Percentiles rank a stretch among this genome's conserved stretches.
Conservation (phyloP, 2,797 vertebrate genomes). For the Iguana delicatissima region DNA sequence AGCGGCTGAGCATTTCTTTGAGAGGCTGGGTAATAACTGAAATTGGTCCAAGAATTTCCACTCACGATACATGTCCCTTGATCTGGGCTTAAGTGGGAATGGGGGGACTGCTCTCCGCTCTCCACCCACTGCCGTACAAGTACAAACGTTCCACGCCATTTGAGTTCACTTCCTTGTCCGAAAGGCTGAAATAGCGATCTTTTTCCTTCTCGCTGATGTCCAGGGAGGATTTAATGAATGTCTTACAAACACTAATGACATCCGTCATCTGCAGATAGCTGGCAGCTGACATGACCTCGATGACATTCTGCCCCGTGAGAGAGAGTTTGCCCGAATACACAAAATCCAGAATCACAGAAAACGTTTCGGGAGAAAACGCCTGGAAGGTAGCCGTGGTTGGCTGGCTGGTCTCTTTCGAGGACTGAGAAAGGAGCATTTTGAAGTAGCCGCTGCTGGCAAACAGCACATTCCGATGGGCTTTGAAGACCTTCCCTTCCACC, state of each 20-base stretch:
- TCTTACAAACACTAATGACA: conserved; percentile 95
- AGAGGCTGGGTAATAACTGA: conserved; percentile 75
- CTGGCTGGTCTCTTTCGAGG: conserved; percentile 80
- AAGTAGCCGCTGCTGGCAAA: conserved; percentile 98
- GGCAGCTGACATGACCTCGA: conserved; percentile 97
- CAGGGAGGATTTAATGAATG: conserved; percentile 96
- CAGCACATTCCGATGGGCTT: conserved; percentile 94
- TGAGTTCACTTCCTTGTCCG: conserved; percentile 78
- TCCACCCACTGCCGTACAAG: conserved; percentile 76
- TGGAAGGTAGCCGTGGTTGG: conserved; percentile 92
- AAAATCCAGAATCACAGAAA: conserved; percentile 95
- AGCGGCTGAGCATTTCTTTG: conserved; percentile 73
- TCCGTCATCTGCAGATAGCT: conserved; percentile 99
- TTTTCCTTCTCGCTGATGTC: conserved; percentile 92
- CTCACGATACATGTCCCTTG: conserved; percentile 72
- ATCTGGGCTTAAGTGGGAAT: conserved; percentile 73
- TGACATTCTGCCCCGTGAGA: conserved; percentile 94
- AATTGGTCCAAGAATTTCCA: conserved; percentile 84
- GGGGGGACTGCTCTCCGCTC: conserved; percentile 78
- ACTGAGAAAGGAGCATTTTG: conserved; percentile 95
- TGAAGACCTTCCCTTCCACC: conserved; percentile 95
- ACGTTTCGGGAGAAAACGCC: conserved; percentile 92
- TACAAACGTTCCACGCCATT: conserved; percentile 79
- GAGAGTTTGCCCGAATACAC: conserved; percentile 95
- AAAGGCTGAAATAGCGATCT: conserved; percentile 85